Conservation (phyloP, 2,797 vertebrate species). For the Premnoplex brunnescens region DNA sequence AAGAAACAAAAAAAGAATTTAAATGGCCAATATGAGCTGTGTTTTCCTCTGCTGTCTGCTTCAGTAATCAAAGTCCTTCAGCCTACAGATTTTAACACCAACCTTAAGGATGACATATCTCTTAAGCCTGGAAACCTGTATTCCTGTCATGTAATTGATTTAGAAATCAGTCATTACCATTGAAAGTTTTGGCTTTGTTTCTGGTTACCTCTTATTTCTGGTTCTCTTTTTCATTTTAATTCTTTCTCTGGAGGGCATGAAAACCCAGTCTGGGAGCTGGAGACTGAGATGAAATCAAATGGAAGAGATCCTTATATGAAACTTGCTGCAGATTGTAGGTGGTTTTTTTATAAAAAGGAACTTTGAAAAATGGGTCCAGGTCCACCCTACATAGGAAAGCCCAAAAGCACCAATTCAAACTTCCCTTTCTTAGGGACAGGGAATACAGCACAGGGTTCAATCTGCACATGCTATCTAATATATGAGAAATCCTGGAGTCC, state of each 20-base stretch:
- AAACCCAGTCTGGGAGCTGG: not conserved
- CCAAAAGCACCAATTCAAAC: not conserved
- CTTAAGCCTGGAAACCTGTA: not conserved
- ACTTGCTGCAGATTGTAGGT: not conserved
- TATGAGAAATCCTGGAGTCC: constrained; percentile 72
- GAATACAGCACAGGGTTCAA: constrained; percentile 1
- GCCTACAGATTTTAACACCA: not conserved
- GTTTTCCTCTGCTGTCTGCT: not conserved
- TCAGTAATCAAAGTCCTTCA: not conserved
- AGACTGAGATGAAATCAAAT: not conserved
- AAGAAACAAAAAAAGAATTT: not conserved
- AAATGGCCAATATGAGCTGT: not conserved
- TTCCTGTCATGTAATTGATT: not conserved
- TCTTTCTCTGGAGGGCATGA: not conserved
- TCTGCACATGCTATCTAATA: constrained; percentile 61
- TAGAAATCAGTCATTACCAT: not conserved
- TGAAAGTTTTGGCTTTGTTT: not conserved
- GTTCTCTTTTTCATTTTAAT: constrained; percentile 5
- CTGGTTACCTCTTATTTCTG: not conserved
- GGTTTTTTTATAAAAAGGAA: constrained; percentile 1
- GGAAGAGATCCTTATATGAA: not conserved
- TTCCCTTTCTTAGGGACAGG: constrained; percentile 3
- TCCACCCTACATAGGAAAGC: not conserved
- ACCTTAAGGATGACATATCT: not conserved
- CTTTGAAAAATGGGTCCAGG: not conserved